phyloP scores from a whole-genome alignment of 2,888 invertebrate genomes.

The Netelia melanura region DNA sequence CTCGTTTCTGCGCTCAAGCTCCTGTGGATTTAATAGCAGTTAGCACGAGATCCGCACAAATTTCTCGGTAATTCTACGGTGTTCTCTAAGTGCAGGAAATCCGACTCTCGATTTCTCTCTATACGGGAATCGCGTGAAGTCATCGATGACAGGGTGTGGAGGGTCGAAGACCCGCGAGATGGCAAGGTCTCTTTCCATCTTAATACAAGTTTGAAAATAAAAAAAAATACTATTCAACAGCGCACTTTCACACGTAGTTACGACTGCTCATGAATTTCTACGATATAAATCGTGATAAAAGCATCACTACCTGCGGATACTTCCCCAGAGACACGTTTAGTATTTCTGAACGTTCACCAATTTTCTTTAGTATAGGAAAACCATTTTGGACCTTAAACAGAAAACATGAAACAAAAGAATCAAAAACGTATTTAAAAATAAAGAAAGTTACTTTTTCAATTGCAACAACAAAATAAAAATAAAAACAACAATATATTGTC shows the following conservation, averaged over 20 bases:
- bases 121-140: slow-evolving; percentile 6
- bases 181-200: not conserved
- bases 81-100: not conserved
- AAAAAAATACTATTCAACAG: not conserved
- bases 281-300: not conserved
- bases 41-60: not conserved
- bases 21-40: not conserved
- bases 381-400: too few species aligned
- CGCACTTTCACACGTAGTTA: not conserved
- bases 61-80: not conserved
- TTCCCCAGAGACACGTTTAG: not conserved
- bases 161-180: not conserved
- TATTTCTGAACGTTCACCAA: not conserved
- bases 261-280: not conserved
- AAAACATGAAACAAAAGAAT: too few species aligned
- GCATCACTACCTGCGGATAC: not conserved
- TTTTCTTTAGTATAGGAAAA: too few species aligned
- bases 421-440: too few species aligned
- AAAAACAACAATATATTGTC: too few species aligned
- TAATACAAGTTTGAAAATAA: not conserved
- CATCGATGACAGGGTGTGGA: slow-evolving; percentile 17
- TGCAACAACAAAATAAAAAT: too few species aligned
- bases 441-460: too few species aligned
- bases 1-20: not conserved
- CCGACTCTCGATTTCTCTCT: slow-evolving; percentile 17